phyloP scores from a whole-genome alignment of 2,797 vertebrate species.

The Notamacropus eugenii region DNA sequence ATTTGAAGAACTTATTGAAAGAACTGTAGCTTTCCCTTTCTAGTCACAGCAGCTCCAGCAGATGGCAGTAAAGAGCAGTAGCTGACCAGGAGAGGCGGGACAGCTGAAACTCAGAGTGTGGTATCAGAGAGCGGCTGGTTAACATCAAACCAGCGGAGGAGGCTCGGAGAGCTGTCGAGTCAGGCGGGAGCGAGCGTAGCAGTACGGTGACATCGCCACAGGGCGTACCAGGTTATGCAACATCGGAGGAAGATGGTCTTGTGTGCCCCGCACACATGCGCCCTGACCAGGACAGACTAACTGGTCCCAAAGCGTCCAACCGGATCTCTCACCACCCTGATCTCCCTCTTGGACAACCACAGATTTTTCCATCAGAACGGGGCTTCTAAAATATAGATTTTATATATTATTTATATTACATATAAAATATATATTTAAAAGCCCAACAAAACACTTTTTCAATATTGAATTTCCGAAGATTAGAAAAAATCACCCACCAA shows the following conservation, averaged over 20 bases:
- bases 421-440: background rate
- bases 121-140: too few species aligned
- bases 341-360: background rate
- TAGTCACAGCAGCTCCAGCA: slow-evolving; percentile 53
- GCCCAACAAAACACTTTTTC: background rate
- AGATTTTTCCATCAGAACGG: background rate
- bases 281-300: background rate
- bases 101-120: background rate
- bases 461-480: slow-evolving; percentile 37
- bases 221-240: background rate
- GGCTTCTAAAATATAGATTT: background rate
- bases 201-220: background rate
- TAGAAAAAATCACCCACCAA: slow-evolving; percentile 22
- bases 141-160: too few species aligned
- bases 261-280: too few species aligned
- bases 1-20: slow-evolving; percentile 39
- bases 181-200: background rate
- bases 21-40: slow-evolving; percentile 57
- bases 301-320: background rate
- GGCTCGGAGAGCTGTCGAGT: background rate
- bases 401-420: too few species aligned
- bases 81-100: background rate
- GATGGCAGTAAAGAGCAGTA: background rate
- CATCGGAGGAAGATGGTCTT: background rate
- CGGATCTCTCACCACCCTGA: background rate